Percentiles rank a stretch among this genome's conserved stretches.
These are phyloP conservation scores for Climacteris rufus DNA, from an alignment of 2,113 vertebrate species.

Conservation along the genomic window DNA sequence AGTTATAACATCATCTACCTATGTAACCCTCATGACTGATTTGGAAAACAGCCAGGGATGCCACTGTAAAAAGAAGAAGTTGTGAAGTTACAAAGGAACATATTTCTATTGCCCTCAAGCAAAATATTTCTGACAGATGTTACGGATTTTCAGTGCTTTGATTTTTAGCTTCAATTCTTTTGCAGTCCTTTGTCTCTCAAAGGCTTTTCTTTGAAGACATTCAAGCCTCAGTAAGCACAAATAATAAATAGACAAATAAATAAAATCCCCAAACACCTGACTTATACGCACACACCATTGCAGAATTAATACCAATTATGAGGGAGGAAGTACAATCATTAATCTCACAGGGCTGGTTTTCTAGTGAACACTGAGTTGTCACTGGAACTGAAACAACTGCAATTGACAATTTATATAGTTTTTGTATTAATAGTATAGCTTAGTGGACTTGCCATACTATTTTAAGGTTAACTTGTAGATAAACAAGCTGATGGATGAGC, in stretches of 20 bases:
- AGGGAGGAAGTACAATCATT: not conserved
- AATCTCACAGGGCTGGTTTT: not conserved
- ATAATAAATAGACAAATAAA: not conserved
- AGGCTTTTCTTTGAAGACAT: not conserved
- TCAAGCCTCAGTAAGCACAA: not conserved
- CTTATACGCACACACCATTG: not conserved
- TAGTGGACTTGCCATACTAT: not conserved
- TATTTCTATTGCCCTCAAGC: not conserved
- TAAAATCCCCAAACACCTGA: not conserved
- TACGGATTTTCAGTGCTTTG: not conserved
- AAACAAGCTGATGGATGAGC: not conserved
- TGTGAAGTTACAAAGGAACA: not conserved
- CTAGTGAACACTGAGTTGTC: not conserved
- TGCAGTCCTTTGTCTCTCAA: not conserved
- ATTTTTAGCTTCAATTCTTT: not conserved
- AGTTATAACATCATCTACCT: not conserved
- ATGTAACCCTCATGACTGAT: not conserved
- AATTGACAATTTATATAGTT: rapidly evolving
- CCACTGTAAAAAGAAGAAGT: not conserved
- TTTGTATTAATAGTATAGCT: not conserved
- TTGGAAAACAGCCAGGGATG: not conserved
- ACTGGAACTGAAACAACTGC: not conserved
- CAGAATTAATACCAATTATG: not conserved
- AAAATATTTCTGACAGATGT: not conserved
- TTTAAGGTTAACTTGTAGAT: not conserved